Evolutionary conservation across 1,140 invertebrate genomes (phyloP), one percentile per base, ranked within the genome.

Genomic region (Caenorhabditis inopinata): DNA sequence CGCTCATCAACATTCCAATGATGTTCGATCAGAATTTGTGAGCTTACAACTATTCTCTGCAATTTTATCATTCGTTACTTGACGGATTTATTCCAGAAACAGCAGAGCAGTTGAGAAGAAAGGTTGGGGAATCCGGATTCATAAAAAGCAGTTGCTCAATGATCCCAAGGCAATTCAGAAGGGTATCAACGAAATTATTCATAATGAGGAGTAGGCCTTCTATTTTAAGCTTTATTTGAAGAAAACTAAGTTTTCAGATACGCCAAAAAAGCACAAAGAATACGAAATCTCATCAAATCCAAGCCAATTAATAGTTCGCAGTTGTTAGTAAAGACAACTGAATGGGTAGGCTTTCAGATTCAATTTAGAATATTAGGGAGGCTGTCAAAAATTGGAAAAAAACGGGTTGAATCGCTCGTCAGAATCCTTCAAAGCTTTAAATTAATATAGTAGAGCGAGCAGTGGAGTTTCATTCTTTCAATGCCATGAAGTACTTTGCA

Each of bases 41-140:
- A 78, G 77, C 45, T 21, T 32, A 7, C 16, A 23, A 73, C 6
- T 7, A 11, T 9, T 23, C 0, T 6, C n/a, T 14, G 5, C 16
- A 73, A 5, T 12, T 48, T 6, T 16, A 21, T 1, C 16, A 75
- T 16, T 21, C 23, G n/a, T n/a, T n/a, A n/a, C n/a, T n/a, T n/a
- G n/a, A n/a, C n/a, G n/a, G n/a, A n/a, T n/a, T 32, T 14, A 58
- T 18, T 79, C 79, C 35, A 49, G 84, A 14, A 88, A 87, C 75
- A 80, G 81, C 6, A 78, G 74, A 9, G 79, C 76, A 9, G 77
- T 82, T 27, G 80, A 80, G 75, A 42, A 58, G 6, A 80, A 83
- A 49, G 80, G 85, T 3, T 83, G 74, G 75, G 82, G 80, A 14
- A 75, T 82, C 62, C 76, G 94, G 18, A 95, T 97, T 16, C 53